These are phyloP conservation scores for Regulus satrapa DNA, from an alignment of 2,113 vertebrate species.

Conservation along the genomic window DNA sequence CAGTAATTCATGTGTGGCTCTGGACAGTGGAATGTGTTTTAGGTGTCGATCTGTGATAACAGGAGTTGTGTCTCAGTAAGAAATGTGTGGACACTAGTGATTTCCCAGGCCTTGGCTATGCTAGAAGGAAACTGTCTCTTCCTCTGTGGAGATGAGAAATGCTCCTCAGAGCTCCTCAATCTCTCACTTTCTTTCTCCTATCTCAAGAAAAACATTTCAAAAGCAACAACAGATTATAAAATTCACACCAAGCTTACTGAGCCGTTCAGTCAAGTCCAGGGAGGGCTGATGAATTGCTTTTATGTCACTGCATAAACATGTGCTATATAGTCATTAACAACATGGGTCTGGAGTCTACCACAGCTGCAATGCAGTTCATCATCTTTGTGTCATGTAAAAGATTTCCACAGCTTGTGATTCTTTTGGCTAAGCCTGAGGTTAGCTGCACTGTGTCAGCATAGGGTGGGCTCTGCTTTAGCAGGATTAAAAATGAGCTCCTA, in stretches of 20 bases:
- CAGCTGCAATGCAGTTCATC: background rate
- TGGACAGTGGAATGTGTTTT: background rate
- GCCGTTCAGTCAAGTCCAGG: background rate
- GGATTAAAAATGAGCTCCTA: background rate
- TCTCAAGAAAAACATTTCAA: background rate
- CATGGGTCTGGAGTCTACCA: background rate
- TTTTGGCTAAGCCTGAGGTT: background rate
- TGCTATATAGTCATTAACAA: constrained; percentile 15
- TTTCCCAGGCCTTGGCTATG: background rate
- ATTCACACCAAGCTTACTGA: constrained; percentile 8
- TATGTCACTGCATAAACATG: constrained; percentile 13
- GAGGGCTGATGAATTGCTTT: constrained; percentile 23
- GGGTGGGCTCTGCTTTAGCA: background rate
- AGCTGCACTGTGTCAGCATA: fast-evolving
- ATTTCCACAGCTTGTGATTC: background rate
- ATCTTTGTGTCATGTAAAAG: background rate
- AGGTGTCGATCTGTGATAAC: background rate
- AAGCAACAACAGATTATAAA: constrained; percentile 2
- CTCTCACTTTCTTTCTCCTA: background rate
- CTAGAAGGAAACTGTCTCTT: background rate
- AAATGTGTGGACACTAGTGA: background rate
- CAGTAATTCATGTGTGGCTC: background rate
- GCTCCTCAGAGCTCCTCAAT: background rate
- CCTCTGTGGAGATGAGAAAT: background rate
- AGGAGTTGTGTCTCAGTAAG: background rate